Base-by-base conservation (phyloP, 2,113 vertebrate genomes). In the Prionailurus bengalensis region DNA sequence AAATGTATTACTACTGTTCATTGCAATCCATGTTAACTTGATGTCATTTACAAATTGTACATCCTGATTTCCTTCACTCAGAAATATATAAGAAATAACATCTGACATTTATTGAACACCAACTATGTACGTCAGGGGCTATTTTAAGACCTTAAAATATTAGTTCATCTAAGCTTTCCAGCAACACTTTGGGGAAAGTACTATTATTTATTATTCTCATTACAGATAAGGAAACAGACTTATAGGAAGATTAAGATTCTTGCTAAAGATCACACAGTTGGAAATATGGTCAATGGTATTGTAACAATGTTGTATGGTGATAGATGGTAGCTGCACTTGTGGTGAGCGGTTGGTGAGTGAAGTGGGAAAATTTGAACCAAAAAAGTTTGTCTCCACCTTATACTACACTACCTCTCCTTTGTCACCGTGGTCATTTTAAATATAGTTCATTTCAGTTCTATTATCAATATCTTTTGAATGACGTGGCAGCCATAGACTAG, bases 161-260 rank as follows among this genome's bases (percentile, higher is more conserved):
- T 15, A 53, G 66, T 48, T 90, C 14, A 17, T 51, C 33, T 61
- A 51, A 83, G 29, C 39, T n/a, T 91, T 95, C 51, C 17, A 31
- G 58, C 8, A 82, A 45, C 12, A 7, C 5, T 15, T 23, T 31
- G n/a, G 33, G 23, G 12, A 27, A 82, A 8, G 45, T 36, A 74
- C 21, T 66, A n/a, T 36, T 45, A 66, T n/a, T 36, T 42, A 55
- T n/a, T 63, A 55, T 82, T 92, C 23, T 76, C 36, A 82, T 74
- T 71, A 87, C 13, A 93, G 83, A 58, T 93, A 68, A 95, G 25
- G 39, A 91, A 48, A 66, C 17, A 95, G 63, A 95, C 21, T 31
- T 58, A 2, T 45, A 92, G 51, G 19, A 80, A 53, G 61, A 68
- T 87, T 87, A 78, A 55, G 48, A 45, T 87, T 68, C n/a, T 78